These are phyloP conservation scores for Tylochromis polylepis DNA, from an alignment of 2,113 vertebrate species.

Conservation along the genomic window DNA sequence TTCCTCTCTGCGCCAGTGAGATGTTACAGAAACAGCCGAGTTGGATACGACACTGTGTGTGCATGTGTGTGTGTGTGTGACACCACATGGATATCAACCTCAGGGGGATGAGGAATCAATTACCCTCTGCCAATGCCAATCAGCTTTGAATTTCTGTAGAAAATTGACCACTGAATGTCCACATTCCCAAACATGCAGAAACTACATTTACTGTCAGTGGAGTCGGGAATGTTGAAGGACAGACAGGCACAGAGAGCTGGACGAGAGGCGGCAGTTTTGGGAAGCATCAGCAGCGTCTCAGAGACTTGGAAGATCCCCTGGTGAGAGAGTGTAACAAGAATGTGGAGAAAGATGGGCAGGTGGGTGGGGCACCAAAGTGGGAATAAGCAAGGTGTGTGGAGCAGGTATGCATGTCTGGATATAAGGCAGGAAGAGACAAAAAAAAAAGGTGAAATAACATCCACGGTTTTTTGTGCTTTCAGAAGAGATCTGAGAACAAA, in stretches of 20 bases:
- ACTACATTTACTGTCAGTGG: not conserved
- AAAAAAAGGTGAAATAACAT: not conserved
- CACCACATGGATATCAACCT: not conserved
- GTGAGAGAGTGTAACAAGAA: not conserved
- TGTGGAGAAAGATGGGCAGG: not conserved
- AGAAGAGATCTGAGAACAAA: not conserved
- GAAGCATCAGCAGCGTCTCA: not conserved
- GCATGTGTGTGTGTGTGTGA: not conserved
- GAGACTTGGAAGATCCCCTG: not conserved
- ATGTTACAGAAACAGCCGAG: slow-evolving; percentile 18
- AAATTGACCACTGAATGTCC: not conserved
- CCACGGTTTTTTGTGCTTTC: not conserved
- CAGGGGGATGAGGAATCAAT: slow-evolving; percentile 31
- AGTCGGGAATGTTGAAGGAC: not conserved
- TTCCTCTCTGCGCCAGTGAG: not conserved
- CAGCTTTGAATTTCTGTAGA: slow-evolving; percentile 17
- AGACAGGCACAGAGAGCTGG: not conserved
- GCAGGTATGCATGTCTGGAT: not conserved
- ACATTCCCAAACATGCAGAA: not conserved
- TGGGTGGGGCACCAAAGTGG: not conserved
- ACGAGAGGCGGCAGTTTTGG: not conserved
- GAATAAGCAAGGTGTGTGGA: not conserved
- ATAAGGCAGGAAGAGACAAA: not conserved
- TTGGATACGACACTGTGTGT: slow-evolving; percentile 1
- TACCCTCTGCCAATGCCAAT: slow-evolving; percentile 24